These are phyloP conservation scores for Helobdella robusta DNA, from an alignment of 2,888 invertebrate genomes.

Conservation along the genomic window DNA sequence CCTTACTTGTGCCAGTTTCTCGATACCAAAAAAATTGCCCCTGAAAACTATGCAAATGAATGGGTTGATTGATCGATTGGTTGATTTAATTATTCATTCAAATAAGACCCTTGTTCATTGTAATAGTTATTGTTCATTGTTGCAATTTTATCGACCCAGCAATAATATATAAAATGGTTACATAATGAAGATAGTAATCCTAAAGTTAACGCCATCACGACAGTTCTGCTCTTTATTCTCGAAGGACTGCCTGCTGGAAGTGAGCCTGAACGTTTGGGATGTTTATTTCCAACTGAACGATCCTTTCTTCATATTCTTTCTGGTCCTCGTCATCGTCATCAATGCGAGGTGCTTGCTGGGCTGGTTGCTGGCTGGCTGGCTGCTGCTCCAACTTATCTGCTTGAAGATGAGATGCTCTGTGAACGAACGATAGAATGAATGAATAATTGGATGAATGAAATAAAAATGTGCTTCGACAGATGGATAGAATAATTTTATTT, in stretches of 20 bases:
- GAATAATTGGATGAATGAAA: too few species aligned
- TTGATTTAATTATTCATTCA: background rate
- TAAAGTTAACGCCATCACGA: background rate
- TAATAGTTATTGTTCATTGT: background rate
- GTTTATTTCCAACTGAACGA: constrained; percentile 88
- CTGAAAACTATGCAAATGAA: constrained; percentile 74
- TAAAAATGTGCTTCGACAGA: too few species aligned
- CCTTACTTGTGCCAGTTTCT: constrained; percentile 91
- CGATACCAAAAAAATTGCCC: constrained; percentile 84
- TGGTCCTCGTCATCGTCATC: constrained; percentile 84
- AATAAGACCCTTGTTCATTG: background rate
- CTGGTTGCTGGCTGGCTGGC: background rate
- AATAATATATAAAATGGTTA: background rate
- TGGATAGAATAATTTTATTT: too few species aligned
- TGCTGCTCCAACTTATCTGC: background rate
- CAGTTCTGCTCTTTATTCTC: constrained; percentile 66
- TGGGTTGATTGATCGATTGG: constrained; percentile 58
- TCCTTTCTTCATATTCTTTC: constrained; percentile 88
- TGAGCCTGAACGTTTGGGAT: constrained; percentile 86
- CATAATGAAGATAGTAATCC: background rate
- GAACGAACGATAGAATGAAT: too few species aligned
- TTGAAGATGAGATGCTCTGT: constrained; percentile 6
- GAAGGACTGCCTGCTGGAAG: constrained; percentile 71
- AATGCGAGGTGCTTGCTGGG: constrained; percentile 63
- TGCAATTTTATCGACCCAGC: background rate